Conservation (phyloP, 1,140 invertebrate genomes). For the Cotesia typhae region DNA sequence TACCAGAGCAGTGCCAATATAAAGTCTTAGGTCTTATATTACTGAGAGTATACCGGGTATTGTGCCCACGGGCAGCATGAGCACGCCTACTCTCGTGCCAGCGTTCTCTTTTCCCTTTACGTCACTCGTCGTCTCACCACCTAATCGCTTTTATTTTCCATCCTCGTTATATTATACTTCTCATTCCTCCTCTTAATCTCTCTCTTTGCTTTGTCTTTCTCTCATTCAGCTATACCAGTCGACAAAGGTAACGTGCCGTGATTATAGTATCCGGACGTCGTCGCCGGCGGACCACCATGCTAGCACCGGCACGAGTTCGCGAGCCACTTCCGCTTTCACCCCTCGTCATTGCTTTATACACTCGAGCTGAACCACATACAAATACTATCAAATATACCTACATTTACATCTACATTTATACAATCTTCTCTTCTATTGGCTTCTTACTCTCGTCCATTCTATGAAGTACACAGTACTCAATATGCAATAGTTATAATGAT, state of each 20-base stretch:
- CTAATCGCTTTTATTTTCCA: constrained; percentile 42
- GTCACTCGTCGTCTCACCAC: constrained; percentile 18
- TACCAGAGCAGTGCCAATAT: no score
- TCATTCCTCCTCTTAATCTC: neutral
- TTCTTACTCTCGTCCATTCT: neutral
- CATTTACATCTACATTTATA: no score
- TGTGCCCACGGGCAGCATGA: constrained; percentile 35
- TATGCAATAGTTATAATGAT: neutral
- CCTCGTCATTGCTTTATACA: neutral
- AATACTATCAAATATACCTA: no score
- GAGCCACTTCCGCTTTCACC: constrained; percentile 39
- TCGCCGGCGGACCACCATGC: constrained; percentile 41
- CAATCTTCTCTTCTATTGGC: neutral
- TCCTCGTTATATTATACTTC: constrained; percentile 9
- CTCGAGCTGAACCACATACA: neutral
- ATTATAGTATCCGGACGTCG: constrained; percentile 44
- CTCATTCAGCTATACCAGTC: constrained; percentile 18
- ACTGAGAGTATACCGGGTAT: neutral
- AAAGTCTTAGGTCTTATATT: no score
- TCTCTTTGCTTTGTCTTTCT: constrained; percentile 16
- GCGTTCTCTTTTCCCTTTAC: constrained; percentile 1
- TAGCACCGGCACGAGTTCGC: constrained; percentile 38
- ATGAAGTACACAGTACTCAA: neutral
- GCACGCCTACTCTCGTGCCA: constrained; percentile 38
- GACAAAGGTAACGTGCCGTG: constrained; percentile 44